Percentiles rank a stretch among this genome's conserved stretches.
phyloP scores from a whole-genome alignment of 2,888 invertebrate genomes.

The Operophtera brumata region DNA sequence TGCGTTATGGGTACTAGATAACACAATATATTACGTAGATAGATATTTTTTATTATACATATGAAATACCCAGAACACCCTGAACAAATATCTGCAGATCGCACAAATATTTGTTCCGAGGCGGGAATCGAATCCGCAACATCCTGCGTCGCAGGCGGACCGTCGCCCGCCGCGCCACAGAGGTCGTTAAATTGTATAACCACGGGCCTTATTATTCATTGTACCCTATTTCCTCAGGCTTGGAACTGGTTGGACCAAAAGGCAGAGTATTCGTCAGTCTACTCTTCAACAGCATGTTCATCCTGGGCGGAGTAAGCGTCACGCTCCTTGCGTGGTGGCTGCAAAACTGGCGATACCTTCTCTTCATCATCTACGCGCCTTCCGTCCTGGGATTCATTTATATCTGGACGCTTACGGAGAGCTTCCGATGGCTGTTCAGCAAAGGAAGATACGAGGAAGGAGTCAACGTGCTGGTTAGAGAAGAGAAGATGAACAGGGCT shows the following conservation, averaged over 20 bases:
- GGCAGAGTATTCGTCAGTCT: constrained; percentile 72
- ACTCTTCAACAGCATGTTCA: constrained; percentile 75
- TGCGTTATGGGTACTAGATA: too few relatives aligned
- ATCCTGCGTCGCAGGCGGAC: too few relatives aligned
- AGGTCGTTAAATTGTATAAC: too few relatives aligned
- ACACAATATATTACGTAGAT: too few relatives aligned
- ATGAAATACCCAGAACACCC: too few relatives aligned
- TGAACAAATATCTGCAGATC: too few relatives aligned
- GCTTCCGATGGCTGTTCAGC: constrained; percentile 68
- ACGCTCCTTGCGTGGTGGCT: constrained; percentile 71
- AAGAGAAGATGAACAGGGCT: constrained; percentile 83
- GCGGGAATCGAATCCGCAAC: too few relatives aligned
- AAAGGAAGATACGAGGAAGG: constrained; percentile 82
- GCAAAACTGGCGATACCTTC: constrained; percentile 70
- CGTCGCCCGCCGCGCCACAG: too few relatives aligned
- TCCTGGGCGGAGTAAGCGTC: constrained; percentile 70
- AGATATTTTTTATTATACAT: too few relatives aligned
- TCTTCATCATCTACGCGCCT: constrained; percentile 71
- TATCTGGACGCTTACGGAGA: constrained; percentile 68
- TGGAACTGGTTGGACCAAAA: constrained; percentile 73
- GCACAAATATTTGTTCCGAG: too few relatives aligned
- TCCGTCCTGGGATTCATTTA: constrained; percentile 65
- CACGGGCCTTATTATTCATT: not conserved
- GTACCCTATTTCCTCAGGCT: constrained; percentile 43
- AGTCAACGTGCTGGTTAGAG: constrained; percentile 80